A percentile compares a stretch with the other conserved stretches of the same genome.
Conservation (phyloP, 2,797 vertebrate species). For the Manis pentadactyla region DNA sequence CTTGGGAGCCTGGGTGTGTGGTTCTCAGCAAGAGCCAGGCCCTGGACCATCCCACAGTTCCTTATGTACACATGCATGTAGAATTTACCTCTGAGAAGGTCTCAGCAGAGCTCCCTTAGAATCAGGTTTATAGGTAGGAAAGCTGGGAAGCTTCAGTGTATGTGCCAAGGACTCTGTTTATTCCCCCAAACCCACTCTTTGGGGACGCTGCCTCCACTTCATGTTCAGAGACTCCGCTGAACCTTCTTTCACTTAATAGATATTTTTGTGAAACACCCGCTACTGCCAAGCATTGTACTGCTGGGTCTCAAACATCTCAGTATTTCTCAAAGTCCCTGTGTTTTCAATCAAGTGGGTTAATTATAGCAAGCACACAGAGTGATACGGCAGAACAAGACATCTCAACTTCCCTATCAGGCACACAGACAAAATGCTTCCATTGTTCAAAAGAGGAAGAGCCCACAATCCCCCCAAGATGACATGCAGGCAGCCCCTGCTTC, state of each 20-base stretch:
- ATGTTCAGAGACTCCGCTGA: background rate
- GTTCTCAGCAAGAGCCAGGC: background rate
- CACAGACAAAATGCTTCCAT: background rate
- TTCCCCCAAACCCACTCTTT: background rate
- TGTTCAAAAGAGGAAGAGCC: background rate
- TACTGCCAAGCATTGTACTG: fast-evolving
- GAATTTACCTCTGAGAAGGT: background rate
- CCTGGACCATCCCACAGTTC: background rate
- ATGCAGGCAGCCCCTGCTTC: background rate
- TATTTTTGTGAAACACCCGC: background rate
- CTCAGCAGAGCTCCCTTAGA: too few relatives aligned
- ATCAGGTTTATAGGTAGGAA: background rate
- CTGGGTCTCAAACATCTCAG: background rate
- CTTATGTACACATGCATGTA: fast-evolving
- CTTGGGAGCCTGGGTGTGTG: background rate
- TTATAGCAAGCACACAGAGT: background rate
- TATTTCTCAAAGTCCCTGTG: background rate
- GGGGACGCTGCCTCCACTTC: background rate
- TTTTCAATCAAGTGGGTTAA: background rate
- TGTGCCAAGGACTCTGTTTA: background rate
- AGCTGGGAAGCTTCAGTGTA: background rate
- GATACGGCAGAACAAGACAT: background rate
- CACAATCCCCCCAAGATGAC: too few relatives aligned
- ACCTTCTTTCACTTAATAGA: background rate
- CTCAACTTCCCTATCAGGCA: background rate